Evolutionary conservation across 2,888 invertebrate genomes (phyloP).

Genomic region (Diplolepis rosae): DNA sequence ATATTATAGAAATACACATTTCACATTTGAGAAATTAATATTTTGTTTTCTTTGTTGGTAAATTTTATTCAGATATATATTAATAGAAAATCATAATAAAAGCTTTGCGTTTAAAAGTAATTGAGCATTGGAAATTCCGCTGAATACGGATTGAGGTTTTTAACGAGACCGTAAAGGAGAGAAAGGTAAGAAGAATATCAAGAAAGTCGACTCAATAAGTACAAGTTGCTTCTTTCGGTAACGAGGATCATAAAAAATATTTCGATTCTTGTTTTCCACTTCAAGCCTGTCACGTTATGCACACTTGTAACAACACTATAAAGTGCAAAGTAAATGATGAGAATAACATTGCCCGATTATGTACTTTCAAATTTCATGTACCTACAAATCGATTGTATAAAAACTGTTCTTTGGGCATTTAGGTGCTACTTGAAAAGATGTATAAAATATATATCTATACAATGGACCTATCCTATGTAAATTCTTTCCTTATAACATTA

Average conservation of each 20-base stretch:
- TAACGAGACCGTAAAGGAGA: not conserved
- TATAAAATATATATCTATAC: not conserved
- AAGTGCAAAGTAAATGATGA: not conserved
- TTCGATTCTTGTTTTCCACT: not conserved
- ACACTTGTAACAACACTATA: not conserved
- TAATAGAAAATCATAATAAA: no score
- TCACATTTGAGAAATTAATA: no score
- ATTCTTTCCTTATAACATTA: not conserved
- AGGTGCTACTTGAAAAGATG: not conserved
- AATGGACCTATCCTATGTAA: no score
- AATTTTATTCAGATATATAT: no score
- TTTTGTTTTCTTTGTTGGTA: no score
- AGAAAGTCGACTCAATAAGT: not conserved
- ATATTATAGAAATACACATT: no score
- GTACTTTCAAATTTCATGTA: no score
- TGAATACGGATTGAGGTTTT: not conserved
- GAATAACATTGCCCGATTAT: no score
- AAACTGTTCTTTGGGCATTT: not conserved
- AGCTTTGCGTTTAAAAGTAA: no score
- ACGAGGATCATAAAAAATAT: slow-evolving; percentile 1
- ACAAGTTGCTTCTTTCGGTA: not conserved
- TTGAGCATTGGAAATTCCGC: no score
- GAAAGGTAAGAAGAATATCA: not conserved
- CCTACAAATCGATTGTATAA: not conserved
- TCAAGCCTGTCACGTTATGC: not conserved